These are phyloP conservation scores for Thunnus albacares DNA, from an alignment of 2,797 vertebrate genomes.

Conservation along the genomic window DNA sequence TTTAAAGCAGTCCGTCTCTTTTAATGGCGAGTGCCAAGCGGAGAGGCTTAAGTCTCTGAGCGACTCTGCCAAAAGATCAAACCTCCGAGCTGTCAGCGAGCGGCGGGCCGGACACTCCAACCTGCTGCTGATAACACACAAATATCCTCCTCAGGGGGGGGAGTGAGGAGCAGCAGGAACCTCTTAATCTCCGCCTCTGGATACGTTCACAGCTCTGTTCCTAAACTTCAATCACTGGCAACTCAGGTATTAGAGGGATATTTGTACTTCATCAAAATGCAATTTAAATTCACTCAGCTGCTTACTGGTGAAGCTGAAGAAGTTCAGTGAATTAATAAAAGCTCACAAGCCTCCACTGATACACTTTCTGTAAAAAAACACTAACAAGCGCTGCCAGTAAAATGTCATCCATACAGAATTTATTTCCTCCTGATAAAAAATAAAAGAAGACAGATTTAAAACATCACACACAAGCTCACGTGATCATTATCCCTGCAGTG, in stretches of 20 bases:
- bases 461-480: neutral
- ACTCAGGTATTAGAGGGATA: conserved; percentile 19
- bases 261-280: conserved; percentile 30
- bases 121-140: conserved; percentile 37
- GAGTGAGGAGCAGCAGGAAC: neutral
- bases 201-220: neutral
- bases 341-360: neutral
- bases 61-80: conserved; percentile 40
- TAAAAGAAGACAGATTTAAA: too few species aligned
- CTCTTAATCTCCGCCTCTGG: conserved; percentile 40
- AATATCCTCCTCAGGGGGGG: conserved; percentile 22
- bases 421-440: too few species aligned
- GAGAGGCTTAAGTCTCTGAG: conserved; percentile 30
- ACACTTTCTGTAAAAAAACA: too few species aligned
- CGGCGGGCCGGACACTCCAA: conserved; percentile 8
- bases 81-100: neutral
- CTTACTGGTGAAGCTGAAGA: neutral
- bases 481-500: conserved; percentile 18
- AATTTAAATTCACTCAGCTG: conserved; percentile 21
- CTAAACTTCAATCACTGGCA: conserved; percentile 17
- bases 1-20: conserved; percentile 37
- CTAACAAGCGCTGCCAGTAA: neutral
- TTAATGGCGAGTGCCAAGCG: conserved; percentile 15
- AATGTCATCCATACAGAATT: neutral
- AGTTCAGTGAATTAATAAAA: neutral